Percentiles rank a stretch among this genome's conserved stretches.
phyloP scores from a whole-genome alignment of 2,888 invertebrate species.

The Zhuqinia jingwanae region DNA sequence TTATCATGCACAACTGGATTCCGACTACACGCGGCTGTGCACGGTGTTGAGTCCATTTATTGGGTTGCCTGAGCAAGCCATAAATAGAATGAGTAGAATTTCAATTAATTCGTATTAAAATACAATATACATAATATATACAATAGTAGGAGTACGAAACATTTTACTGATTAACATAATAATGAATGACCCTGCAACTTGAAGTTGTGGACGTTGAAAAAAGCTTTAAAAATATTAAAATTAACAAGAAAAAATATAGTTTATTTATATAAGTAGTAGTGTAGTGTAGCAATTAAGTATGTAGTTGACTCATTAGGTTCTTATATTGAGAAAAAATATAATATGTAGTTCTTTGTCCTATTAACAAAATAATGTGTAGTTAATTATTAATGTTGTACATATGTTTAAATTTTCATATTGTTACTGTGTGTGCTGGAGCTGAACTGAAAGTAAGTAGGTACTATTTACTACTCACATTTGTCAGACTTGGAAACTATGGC shows the following conservation, averaged over 20 bases:
- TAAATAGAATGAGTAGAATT: conserved; percentile 79
- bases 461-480: too few species aligned
- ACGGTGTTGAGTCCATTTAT: conserved; percentile 77
- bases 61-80: conserved; percentile 76
- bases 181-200: too few species aligned
- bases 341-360: not conserved
- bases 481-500: not conserved
- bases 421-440: not conserved
- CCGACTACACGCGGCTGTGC: conserved; percentile 77
- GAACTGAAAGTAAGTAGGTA: not conserved
- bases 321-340: too few species aligned
- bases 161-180: not conserved
- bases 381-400: too few species aligned
- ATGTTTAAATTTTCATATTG: too few species aligned
- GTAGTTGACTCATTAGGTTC: too few species aligned
- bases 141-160: not conserved
- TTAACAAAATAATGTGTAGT: not conserved
- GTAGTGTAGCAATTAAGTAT: too few species aligned
- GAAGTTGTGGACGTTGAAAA: not conserved
- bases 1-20: conserved; percentile 78
- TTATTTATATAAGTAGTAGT: not conserved
- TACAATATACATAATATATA: not conserved
- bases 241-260: not conserved
- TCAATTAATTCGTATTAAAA: conserved; percentile 78
- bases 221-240: conserved; percentile 15